phyloP scores from a whole-genome alignment of 2,888 invertebrate species.

The Rhagophthalmus giganteus region DNA sequence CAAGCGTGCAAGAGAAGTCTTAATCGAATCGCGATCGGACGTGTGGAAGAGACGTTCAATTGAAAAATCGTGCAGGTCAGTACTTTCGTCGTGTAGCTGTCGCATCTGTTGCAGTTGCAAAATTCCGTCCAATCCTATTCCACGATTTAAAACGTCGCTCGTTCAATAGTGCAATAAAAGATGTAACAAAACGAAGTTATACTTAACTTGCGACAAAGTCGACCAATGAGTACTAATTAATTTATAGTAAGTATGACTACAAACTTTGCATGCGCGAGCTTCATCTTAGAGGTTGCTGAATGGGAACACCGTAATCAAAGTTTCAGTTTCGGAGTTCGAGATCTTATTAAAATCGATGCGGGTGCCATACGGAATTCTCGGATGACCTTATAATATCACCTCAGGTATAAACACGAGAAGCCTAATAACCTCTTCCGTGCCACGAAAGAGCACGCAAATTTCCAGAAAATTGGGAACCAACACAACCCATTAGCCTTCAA shows the following conservation, averaged over 20 bases:
- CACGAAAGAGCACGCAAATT: slow-evolving; percentile 20
- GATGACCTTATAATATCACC: slow-evolving; percentile 12
- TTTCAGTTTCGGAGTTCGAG: slow-evolving; percentile 9
- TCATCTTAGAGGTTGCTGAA: slow-evolving; percentile 6
- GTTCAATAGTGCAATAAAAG: too few species aligned
- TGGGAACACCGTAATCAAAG: slow-evolving; percentile 10
- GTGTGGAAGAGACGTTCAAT: too few species aligned
- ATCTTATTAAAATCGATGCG: slow-evolving; percentile 15
- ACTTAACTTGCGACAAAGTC: slow-evolving; percentile 13
- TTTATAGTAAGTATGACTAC: slow-evolving; percentile 14
- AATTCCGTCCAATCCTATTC: too few species aligned
- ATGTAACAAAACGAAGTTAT: slow-evolving; percentile 5
- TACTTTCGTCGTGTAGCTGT: too few species aligned
- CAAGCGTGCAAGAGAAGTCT: too few species aligned
- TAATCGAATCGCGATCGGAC: too few species aligned
- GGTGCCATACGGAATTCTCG: slow-evolving; percentile 10
- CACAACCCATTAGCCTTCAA: slow-evolving; percentile 17
- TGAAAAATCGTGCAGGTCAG: too few species aligned
- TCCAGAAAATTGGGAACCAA: slow-evolving; percentile 9
- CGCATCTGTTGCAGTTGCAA: too few species aligned
- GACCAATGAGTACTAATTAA: slow-evolving; percentile 17
- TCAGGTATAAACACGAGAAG: slow-evolving; percentile 18
- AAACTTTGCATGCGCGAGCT: slow-evolving; percentile 14
- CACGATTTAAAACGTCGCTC: too few species aligned
- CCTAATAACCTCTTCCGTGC: not conserved